Evolutionary conservation across 2,888 invertebrate genomes (phyloP), one percentile per base, ranked within the genome.

Genomic region (Hyposoter didymator): DNA sequence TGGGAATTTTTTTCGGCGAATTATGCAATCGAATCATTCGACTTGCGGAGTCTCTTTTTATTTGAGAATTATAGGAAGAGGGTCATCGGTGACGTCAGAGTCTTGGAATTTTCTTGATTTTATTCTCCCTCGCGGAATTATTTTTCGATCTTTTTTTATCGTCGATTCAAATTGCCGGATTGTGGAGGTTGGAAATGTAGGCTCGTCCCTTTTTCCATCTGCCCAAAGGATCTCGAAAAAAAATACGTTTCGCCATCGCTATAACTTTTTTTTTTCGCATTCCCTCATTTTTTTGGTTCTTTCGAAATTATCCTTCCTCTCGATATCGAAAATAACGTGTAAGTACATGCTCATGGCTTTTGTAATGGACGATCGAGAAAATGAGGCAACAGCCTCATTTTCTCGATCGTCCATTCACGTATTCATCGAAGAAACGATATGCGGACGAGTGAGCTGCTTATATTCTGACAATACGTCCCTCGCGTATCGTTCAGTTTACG

Each of bases 81-180:
- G 69, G 62, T 75, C 47, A 70, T 35, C 70, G 52, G 47, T 79
- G 79, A 84, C 79, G 84, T 84, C 75, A 75, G 49, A 62, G 52
- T 70, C 14, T 47, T 47, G 22, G 32, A 55, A 55, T 49, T 67
- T 22, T 17, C 62, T 52, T 47, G 35, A 76, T 67, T 35, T 52
- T 76, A 72, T 66, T 66, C 39, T 52, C 43, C 39, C 52, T 19
- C 14, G 35, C 19, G 35, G 12, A 39, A n/a, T 52, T 64, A 35
- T 73, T 72, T 72, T 74, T 14, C 2, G 28, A 8, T 39, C 6
- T 19, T 19, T 43, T 43, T 55, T 14, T 59, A 14, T 28, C 12
- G 2, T 10, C 55, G 8, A 7, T 22, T 22, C 55, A 10, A 2
- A 2, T 10, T 55, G 4, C 22, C 10, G 10, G 10, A 2, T 55